Base-by-base conservation (phyloP, 2,888 invertebrate species). In the Chymomyza fuscimana region DNA sequence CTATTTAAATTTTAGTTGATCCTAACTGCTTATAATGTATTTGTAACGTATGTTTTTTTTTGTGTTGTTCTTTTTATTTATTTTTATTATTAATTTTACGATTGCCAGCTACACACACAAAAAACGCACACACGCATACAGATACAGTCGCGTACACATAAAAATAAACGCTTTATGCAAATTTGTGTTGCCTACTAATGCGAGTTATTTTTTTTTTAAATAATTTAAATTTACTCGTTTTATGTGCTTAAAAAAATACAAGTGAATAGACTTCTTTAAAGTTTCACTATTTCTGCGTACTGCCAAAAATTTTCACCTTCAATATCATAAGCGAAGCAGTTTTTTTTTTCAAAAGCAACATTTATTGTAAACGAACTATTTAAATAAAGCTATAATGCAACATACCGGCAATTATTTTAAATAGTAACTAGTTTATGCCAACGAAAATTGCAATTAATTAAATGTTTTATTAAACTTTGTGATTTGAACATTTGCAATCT, bases 1-100 rank as follows among this genome's bases (percentile, higher is more conserved):
- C 40, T 46, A 46, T 46, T 64, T 54, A 58, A 32, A 40, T 65
- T 56, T 65, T 25, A 54, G 54, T 62, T 63, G 16, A 9, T 54
- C 54, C 54, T 54, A 54, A 54, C 54, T 54, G n/a, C 54, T 54
- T 54, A 54, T 54, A n/a, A 54, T 46, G 40, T 46, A 46, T 46
- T 46, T 10, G 9, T 54, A 54, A 54, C 54, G 22, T 54, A 19
- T 19, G 9, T 54, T 16, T 54, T 12, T 19, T 19, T 54, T 12
- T 19, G 7, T 54, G 1, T 0, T 22, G n/a, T 22, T n/a, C 5
- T n/a, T 16, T 54, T 54, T 16, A 12, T 54, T 22, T 54, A 52
- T 29, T 29, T 29, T 29, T 29, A 29, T 32, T 7, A 32, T 32
- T 32, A 32, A 32, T 32, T 32, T 32, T 54, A 19, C 40, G 40